Evolutionary conservation across 2,113 vertebrate species (phyloP).

Genomic region (Oplegnathus fasciatus): DNA sequence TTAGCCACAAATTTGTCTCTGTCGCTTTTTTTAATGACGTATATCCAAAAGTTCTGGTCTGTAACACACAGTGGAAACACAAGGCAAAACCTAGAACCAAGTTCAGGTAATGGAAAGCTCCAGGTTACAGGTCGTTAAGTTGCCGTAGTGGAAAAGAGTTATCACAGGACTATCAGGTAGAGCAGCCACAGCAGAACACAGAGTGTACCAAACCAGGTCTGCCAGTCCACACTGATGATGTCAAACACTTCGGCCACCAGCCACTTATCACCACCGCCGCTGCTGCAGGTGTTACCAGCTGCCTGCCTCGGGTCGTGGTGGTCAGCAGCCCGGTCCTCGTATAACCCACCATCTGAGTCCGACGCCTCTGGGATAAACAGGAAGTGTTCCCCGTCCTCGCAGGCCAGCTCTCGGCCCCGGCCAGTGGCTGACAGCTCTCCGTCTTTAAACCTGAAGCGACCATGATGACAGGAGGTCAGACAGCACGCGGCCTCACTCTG

Average conservation of each 20-base stretch:
- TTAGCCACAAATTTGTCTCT: neutral
- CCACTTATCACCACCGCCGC: conserved; percentile 68
- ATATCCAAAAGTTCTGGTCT: neutral
- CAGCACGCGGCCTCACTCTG: conserved; percentile 20
- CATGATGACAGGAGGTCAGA: conserved; percentile 66
- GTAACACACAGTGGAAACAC: neutral
- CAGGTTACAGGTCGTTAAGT: neutral
- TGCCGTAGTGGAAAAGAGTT: neutral
- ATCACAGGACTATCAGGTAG: conserved; percentile 81
- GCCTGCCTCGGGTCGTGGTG: conserved; percentile 82
- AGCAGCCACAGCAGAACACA: conserved; percentile 90
- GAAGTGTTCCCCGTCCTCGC: conserved; percentile 81
- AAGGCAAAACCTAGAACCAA: neutral
- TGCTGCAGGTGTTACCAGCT: conserved; percentile 79
- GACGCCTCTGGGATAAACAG: conserved; percentile 77
- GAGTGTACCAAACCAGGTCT: conserved; percentile 83
- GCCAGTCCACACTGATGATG: conserved; percentile 85
- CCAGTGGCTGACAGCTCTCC: conserved; percentile 22
- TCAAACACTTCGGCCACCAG: conserved; percentile 59
- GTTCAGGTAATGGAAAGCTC: neutral
- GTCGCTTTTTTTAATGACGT: neutral
- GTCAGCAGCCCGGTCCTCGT: conserved; percentile 80
- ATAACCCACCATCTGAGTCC: neutral
- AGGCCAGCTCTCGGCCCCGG: neutral
- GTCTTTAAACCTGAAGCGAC: conserved; percentile 67